phyloP scores from a whole-genome alignment of 2,888 invertebrate genomes.

The Drosophila peninsularis region DNA sequence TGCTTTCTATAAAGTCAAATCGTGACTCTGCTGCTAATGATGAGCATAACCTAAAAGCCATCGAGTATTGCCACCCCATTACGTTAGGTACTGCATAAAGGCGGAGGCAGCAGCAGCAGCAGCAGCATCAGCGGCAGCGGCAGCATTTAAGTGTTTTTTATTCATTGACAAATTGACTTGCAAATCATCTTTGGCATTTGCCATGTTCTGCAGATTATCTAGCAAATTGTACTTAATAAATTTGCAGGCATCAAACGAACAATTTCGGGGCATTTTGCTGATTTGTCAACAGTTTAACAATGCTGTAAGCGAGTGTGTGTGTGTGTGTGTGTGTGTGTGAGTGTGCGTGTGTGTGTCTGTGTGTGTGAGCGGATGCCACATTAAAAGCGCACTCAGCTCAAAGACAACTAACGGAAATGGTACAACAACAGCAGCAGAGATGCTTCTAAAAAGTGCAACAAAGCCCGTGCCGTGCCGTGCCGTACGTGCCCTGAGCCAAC shows the following conservation, averaged over 20 bases:
- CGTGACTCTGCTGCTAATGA: slow-evolving; percentile 82
- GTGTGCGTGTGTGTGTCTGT: slow-evolving; percentile 1
- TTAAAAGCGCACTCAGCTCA: slow-evolving; percentile 81
- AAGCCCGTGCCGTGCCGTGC: slow-evolving; percentile 33
- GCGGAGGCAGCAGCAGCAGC: not conserved
- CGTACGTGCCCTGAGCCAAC: slow-evolving; percentile 72
- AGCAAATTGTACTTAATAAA: slow-evolving; percentile 46
- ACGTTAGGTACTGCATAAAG: slow-evolving; percentile 7
- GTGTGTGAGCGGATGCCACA: slow-evolving; percentile 71
- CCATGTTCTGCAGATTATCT: slow-evolving; percentile 37
- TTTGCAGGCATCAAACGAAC: slow-evolving; percentile 14
- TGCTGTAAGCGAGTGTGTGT: not conserved
- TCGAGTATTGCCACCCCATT: slow-evolving; percentile 23
- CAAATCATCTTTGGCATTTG: slow-evolving; percentile 63
- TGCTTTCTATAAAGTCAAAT: slow-evolving; percentile 81
- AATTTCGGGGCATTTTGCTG: slow-evolving; percentile 34
- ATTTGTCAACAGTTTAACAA: slow-evolving; percentile 50
- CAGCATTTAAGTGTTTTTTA: slow-evolving; percentile 48
- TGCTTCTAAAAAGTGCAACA: slow-evolving; percentile 47
- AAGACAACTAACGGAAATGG: slow-evolving; percentile 80
- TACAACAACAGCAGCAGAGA: slow-evolving; percentile 22
- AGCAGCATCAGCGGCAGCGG: not conserved
- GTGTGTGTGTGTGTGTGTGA: not conserved
- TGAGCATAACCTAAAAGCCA: slow-evolving; percentile 54
- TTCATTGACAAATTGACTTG: slow-evolving; percentile 76